Percentiles rank a stretch among this genome's conserved stretches.
Conservation (phyloP, 2,888 invertebrate genomes). For the Epistrophella euchroma region DNA sequence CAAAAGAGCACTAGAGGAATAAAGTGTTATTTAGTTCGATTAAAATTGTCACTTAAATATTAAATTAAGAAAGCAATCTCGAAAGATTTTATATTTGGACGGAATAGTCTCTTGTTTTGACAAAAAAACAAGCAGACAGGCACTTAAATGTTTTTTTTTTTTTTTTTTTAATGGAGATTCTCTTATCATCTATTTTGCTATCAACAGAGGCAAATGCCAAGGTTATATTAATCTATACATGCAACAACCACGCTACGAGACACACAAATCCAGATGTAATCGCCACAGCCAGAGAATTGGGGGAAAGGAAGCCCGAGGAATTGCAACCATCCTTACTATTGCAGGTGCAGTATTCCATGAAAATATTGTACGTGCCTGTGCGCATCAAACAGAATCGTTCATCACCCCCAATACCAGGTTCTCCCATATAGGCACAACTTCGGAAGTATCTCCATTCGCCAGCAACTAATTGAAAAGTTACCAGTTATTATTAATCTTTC, state of each 20-base stretch:
- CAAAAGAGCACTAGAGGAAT: conserved; percentile 16
- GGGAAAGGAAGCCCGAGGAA: conserved; percentile 84
- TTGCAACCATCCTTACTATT: conserved; percentile 97
- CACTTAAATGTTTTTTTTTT: conserved; percentile 30
- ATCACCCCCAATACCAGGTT: conserved; percentile 94
- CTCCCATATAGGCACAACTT: conserved; percentile 95
- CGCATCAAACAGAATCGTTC: conserved; percentile 96
- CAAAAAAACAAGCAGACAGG: conserved; percentile 23
- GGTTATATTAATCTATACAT: conserved; percentile 28
- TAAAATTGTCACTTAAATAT: conserved; percentile 1
- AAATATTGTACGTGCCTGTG: conserved; percentile 96
- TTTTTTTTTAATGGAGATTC: not conserved
- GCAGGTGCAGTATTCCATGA: conserved; percentile 96
- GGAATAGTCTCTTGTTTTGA: conserved; percentile 41
- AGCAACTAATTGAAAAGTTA: conserved; percentile 86
- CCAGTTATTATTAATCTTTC: not conserved
- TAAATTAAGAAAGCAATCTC: conserved; percentile 33
- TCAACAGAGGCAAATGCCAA: conserved; percentile 8
- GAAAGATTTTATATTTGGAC: conserved; percentile 63
- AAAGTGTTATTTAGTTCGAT: not conserved
- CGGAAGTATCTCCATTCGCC: conserved; percentile 95
- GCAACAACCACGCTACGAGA: conserved; percentile 74
- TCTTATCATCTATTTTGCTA: conserved; percentile 47
- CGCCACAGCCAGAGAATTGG: conserved; percentile 79
- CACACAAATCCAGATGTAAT: conserved; percentile 76